Conservation (phyloP, 2,797 vertebrate genomes). For the Coreius guichenoti region DNA sequence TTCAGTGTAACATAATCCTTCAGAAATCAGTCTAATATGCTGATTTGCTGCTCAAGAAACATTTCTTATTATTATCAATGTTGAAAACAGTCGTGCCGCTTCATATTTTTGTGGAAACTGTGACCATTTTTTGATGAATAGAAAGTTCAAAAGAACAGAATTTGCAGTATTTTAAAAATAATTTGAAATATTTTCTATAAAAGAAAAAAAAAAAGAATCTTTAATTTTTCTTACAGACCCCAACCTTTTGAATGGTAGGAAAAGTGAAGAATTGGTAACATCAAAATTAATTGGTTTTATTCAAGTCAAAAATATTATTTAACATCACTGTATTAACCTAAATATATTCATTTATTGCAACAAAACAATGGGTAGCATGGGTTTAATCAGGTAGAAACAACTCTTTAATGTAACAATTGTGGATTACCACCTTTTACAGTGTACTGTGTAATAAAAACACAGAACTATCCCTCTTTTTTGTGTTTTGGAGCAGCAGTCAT, state of each 20-base stretch:
- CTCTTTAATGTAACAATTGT: not conserved
- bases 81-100: not conserved
- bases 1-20: not conserved
- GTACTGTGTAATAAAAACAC: not conserved
- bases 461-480: conserved; percentile 47
- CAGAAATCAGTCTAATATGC: not conserved
- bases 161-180: too few species aligned
- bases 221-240: not conserved
- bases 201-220: too few species aligned
- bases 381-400: not conserved
- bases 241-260: not conserved
- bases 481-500: conserved; percentile 66
- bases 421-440: not conserved
- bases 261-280: not conserved
- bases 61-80: not conserved
- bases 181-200: too few species aligned
- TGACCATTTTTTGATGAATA: not conserved
- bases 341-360: not conserved
- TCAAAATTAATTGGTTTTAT: not conserved
- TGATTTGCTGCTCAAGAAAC: not conserved
- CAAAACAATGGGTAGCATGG: not conserved
- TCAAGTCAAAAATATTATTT: not conserved
- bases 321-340: not conserved
- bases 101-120: not conserved
- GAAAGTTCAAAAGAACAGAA: too few species aligned